These are phyloP conservation scores for Stercorarius parasiticus DNA, from an alignment of 2,113 vertebrate species.

Conservation along the genomic window DNA sequence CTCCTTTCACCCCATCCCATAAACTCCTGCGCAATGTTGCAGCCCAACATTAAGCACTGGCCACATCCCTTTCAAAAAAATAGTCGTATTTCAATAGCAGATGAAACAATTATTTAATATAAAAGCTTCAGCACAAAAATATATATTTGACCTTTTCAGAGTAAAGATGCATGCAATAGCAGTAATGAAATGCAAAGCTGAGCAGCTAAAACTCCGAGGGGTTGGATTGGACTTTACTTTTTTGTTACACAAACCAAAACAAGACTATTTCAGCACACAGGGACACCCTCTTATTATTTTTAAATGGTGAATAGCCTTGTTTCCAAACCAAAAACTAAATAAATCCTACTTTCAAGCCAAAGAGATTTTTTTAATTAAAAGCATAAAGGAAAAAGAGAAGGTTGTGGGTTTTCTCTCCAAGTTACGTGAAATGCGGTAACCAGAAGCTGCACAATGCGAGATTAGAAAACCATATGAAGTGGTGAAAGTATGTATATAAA, in stretches of 20 bases:
- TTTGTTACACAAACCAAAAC: neutral
- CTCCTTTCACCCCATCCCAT: neutral
- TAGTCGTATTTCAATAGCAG: neutral
- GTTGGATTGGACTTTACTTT: neutral
- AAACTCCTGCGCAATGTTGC: fast-evolving
- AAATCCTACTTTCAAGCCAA: neutral
- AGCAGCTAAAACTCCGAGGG: neutral
- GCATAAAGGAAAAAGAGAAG: neutral
- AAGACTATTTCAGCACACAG: neutral
- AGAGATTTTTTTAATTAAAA: neutral
- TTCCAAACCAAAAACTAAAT: neutral
- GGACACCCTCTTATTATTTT: neutral
- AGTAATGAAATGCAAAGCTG: neutral
- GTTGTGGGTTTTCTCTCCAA: neutral
- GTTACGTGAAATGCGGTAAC: neutral
- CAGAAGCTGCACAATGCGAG: neutral
- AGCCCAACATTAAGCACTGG: neutral
- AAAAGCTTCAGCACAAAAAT: neutral
- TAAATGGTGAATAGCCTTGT: neutral
- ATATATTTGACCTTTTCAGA: neutral
- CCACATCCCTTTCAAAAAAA: neutral
- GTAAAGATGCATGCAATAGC: neutral
- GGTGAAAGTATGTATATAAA: neutral
- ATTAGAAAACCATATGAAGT: neutral
- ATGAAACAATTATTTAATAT: neutral